A percentile compares a stretch with the other conserved stretches of the same genome.
These are phyloP conservation scores for Panthera leo DNA, from an alignment of 2,113 vertebrate species.

Conservation along the genomic window DNA sequence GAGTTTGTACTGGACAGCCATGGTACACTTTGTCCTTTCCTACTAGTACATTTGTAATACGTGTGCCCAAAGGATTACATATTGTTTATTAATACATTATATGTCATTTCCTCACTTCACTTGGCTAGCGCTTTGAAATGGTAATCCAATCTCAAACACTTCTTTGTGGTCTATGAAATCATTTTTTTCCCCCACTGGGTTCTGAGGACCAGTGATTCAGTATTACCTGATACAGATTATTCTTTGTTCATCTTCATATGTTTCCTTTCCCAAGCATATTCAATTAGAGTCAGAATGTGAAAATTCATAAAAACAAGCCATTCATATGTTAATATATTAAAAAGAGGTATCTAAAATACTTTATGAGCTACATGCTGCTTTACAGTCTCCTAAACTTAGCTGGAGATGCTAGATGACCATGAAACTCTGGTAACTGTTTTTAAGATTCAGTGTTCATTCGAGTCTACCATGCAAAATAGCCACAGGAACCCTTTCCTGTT, in stretches of 20 bases:
- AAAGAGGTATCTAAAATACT: background rate
- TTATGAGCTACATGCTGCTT: background rate
- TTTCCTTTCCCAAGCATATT: conserved; percentile 16
- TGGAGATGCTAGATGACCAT: background rate
- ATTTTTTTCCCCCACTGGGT: background rate
- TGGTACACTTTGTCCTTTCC: background rate
- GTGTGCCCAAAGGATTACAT: conserved; percentile 50
- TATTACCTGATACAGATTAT: background rate
- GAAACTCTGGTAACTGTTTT: background rate
- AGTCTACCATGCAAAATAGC: background rate
- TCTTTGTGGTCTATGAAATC: conserved; percentile 42
- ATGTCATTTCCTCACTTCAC: conserved; percentile 59
- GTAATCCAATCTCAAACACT: conserved; percentile 37
- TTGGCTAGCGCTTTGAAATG: conserved; percentile 50
- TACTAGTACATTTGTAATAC: conserved; percentile 17
- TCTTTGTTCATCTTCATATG: background rate
- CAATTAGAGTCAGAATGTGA: conserved; percentile 8
- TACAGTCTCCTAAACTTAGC: background rate
- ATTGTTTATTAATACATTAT: conserved; percentile 68
- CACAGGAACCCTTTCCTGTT: background rate
- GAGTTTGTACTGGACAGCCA: background rate
- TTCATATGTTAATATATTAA: conserved; percentile 17
- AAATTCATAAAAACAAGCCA: conserved; percentile 36
- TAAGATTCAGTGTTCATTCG: background rate
- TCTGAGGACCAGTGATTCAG: conserved; percentile 2